Evolutionary conservation across 2,113 vertebrate species (phyloP).

Genomic region (Aegotheles bennettii): DNA sequence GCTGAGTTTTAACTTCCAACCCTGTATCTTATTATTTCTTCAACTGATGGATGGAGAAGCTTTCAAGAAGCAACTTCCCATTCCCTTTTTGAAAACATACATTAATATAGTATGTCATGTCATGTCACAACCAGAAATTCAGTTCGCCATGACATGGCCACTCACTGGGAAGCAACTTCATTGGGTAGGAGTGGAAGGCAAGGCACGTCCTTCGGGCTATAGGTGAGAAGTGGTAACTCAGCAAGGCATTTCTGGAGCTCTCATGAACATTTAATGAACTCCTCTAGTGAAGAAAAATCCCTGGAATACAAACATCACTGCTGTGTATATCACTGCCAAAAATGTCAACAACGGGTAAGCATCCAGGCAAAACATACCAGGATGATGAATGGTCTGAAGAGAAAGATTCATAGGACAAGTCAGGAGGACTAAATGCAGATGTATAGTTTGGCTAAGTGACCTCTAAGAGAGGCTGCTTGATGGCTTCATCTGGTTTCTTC

Average conservation of each 20-base stretch:
- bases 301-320: not conserved
- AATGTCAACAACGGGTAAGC: not conserved
- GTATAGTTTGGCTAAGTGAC: not conserved
- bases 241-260: not conserved
- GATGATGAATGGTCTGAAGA: not conserved
- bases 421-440: not conserved
- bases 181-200: not conserved
- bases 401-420: not conserved
- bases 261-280: not conserved
- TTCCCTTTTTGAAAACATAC: not conserved
- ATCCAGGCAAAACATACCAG: not conserved
- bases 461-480: not conserved
- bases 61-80: not conserved
- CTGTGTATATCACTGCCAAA: not conserved
- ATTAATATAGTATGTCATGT: not conserved
- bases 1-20: not conserved
- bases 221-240: not conserved
- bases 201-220: rapidly evolving
- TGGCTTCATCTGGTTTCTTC: not conserved
- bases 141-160: not conserved
- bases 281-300: not conserved
- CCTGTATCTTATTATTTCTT: not conserved
- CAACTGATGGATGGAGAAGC: not conserved
- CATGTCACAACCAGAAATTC: not conserved
- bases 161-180: not conserved